Evolutionary conservation across 2,888 invertebrate species (phyloP).

Genomic region (Halictus ligatus): DNA sequence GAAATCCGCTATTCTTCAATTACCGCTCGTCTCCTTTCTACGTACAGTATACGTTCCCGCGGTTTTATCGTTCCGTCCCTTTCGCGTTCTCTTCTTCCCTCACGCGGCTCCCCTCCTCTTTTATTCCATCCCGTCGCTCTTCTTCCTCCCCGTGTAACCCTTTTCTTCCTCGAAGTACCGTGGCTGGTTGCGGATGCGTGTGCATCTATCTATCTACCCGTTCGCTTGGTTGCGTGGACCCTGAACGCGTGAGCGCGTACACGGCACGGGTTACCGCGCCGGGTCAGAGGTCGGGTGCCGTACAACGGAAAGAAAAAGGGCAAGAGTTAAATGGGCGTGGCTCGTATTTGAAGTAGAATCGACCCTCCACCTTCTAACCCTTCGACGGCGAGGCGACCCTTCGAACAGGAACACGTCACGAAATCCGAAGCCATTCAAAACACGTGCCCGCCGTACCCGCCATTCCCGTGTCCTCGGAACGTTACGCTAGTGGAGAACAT

Average conservation of each 20-base stretch:
- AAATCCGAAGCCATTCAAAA: slow-evolving; percentile 57
- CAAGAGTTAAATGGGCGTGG: slow-evolving; percentile 77
- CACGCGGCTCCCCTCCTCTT: neutral
- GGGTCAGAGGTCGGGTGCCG: slow-evolving; percentile 75
- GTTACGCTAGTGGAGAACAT: neutral
- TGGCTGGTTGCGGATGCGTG: slow-evolving; percentile 19
- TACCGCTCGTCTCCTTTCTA: slow-evolving; percentile 67
- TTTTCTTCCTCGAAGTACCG: slow-evolving; percentile 32
- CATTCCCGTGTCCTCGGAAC: slow-evolving; percentile 66
- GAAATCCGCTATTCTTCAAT: slow-evolving; percentile 75
- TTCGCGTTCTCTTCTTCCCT: slow-evolving; percentile 39
- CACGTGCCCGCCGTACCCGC: slow-evolving; percentile 59
- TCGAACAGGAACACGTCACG: slow-evolving; percentile 53
- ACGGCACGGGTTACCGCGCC: slow-evolving; percentile 72
- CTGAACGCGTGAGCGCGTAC: slow-evolving; percentile 63
- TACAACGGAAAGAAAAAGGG: slow-evolving; percentile 73
- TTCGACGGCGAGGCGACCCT: slow-evolving; percentile 43
- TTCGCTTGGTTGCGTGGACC: slow-evolving; percentile 41
- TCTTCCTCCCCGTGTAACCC: slow-evolving; percentile 39
- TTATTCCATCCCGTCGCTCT: slow-evolving; percentile 9
- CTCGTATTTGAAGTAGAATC: slow-evolving; percentile 80
- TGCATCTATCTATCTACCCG: slow-evolving; percentile 3
- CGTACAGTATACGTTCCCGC: slow-evolving; percentile 39
- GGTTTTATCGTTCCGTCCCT: slow-evolving; percentile 47
- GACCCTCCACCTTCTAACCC: slow-evolving; percentile 75